phyloP scores from a whole-genome alignment of 2,113 vertebrate species.

The Eublepharis macularius region DNA sequence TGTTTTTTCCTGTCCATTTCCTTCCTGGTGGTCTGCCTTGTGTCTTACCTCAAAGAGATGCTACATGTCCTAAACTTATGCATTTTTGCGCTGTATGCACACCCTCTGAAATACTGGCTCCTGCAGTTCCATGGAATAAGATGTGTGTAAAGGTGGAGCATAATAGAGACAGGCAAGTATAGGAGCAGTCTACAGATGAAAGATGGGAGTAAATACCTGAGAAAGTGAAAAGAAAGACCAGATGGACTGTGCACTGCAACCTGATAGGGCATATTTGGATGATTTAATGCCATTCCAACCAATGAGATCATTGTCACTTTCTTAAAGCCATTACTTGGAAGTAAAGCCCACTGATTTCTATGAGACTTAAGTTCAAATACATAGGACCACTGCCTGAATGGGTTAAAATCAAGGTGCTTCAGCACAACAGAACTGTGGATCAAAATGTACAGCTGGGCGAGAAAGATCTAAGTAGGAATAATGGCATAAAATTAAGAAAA shows the following conservation, averaged over 20 bases:
- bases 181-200: constrained; percentile 38
- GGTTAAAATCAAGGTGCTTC: neutral
- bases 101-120: too few relatives aligned
- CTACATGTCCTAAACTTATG: too few relatives aligned
- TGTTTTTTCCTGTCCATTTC: neutral
- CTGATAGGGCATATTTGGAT: neutral
- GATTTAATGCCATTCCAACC: neutral
- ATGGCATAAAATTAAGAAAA: constrained; percentile 57
- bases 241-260: neutral
- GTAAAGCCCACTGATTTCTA: neutral
- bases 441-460: neutral
- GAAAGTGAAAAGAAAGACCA: constrained; percentile 41
- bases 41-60: neutral
- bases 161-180: neutral
- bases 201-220: constrained; percentile 47
- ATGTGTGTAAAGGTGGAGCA: neutral
- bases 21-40: neutral
- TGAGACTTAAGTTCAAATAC: neutral
- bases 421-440: neutral
- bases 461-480: constrained; percentile 48
- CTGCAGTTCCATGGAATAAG: neutral
- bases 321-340: neutral
- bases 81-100: too few relatives aligned
- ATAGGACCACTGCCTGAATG: neutral
- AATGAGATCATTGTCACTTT: neutral